Evolutionary conservation across 2,113 vertebrate genomes (phyloP).

Genomic region (Erpornis zantholeuca): DNA sequence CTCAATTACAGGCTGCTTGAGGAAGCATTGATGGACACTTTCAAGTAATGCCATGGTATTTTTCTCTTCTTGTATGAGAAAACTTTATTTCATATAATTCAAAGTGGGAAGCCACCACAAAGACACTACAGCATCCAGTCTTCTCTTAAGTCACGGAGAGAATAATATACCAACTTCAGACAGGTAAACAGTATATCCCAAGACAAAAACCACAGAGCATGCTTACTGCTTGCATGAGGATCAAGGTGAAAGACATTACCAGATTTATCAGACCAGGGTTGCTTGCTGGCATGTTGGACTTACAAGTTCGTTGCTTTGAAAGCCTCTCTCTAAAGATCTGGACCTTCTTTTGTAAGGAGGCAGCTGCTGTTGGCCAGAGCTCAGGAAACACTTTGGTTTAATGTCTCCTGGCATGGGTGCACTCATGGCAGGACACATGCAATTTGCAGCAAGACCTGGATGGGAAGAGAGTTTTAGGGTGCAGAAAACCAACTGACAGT

Average conservation of each 20-base stretch:
- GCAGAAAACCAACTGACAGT: neutral
- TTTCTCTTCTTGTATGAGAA: neutral
- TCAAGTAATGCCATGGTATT: neutral
- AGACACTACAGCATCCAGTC: neutral
- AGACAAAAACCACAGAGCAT: neutral
- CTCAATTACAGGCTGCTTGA: neutral
- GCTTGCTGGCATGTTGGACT: neutral
- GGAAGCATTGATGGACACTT: neutral
- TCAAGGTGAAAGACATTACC: neutral
- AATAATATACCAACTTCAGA: neutral
- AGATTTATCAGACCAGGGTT: neutral
- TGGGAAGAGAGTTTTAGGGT: neutral
- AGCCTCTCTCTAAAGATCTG: neutral
- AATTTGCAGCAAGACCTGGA: neutral
- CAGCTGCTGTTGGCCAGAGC: neutral
- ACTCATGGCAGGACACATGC: neutral
- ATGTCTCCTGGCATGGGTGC: neutral
- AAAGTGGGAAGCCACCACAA: neutral
- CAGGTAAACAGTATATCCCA: neutral
- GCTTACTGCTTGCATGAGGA: neutral
- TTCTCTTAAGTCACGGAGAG: neutral
- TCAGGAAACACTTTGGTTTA: neutral
- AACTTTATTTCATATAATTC: neutral
- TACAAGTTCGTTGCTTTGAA: slow-evolving; percentile 17
- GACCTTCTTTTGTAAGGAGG: slow-evolving; percentile 4